Conservation (phyloP, 2,113 vertebrate genomes). For the Myotis yumanensis region DNA sequence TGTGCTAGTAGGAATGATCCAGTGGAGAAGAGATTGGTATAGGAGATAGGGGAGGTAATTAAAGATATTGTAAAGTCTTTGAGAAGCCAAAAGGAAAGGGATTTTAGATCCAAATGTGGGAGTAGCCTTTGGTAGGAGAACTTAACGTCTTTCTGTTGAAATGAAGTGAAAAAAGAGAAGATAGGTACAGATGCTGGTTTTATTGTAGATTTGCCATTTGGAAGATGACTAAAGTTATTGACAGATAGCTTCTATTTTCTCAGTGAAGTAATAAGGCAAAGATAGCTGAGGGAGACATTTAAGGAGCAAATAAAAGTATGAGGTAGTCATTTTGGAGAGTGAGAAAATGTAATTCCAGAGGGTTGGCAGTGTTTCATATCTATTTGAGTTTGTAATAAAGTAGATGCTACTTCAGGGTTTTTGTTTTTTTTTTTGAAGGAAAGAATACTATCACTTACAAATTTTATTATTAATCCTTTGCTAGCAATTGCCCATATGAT, state of each 20-base stretch:
- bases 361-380: neutral
- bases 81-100: neutral
- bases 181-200: neutral
- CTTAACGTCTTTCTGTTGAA: conserved; percentile 5
- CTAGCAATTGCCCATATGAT: neutral
- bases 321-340: neutral
- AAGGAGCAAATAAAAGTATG: conserved; percentile 4
- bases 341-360: conserved; percentile 30
- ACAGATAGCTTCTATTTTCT: conserved; percentile 17
- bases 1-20: neutral
- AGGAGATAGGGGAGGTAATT: conserved; percentile 3
- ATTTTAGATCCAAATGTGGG: neutral
- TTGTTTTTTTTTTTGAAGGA: neutral
- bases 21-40: neutral
- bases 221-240: neutral
- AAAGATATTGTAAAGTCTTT: neutral
- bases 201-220: neutral
- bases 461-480: conserved; percentile 20
- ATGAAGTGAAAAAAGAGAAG: conserved; percentile 5
- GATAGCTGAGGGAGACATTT: neutral
- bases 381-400: conserved; percentile 35
- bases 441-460: conserved; percentile 8
- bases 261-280: neutral
- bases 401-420: neutral
- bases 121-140: conserved; percentile 14